These are phyloP conservation scores for Furnarius figulus DNA, from an alignment of 2,113 vertebrate species.

Conservation along the genomic window DNA sequence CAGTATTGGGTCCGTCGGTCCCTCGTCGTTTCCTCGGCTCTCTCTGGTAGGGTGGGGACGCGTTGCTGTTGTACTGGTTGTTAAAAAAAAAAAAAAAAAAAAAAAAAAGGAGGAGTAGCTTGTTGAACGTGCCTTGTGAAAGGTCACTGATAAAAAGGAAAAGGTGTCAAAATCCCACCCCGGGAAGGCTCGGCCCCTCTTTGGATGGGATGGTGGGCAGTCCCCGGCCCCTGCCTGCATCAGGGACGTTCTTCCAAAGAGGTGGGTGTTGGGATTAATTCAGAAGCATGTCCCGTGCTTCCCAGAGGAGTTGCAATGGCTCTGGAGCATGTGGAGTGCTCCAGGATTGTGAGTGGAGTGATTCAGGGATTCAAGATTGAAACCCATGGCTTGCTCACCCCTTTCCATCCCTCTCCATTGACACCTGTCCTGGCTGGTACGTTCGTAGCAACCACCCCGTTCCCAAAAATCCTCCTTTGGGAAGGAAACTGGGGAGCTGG, in stretches of 20 bases:
- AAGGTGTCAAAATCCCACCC: not conserved
- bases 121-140: not conserved
- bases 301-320: not conserved
- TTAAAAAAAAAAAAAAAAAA: not conserved
- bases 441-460: not conserved
- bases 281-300: not conserved
- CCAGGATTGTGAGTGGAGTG: not conserved
- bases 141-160: not conserved
- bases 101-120: not conserved
- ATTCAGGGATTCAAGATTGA: not conserved
- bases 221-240: not conserved
- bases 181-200: not conserved
- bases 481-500: not conserved
- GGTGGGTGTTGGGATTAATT: not conserved
- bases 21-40: not conserved
- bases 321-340: accelerated
- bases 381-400: not conserved
- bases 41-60: not conserved
- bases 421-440: not conserved
- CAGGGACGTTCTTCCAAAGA: not conserved
- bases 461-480: not conserved
- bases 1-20: no score
- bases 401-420: not conserved
- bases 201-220: not conserved
- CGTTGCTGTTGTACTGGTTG: not conserved